Base-by-base conservation (phyloP, 2,797 vertebrate genomes). In the Nyctalus aviator region DNA sequence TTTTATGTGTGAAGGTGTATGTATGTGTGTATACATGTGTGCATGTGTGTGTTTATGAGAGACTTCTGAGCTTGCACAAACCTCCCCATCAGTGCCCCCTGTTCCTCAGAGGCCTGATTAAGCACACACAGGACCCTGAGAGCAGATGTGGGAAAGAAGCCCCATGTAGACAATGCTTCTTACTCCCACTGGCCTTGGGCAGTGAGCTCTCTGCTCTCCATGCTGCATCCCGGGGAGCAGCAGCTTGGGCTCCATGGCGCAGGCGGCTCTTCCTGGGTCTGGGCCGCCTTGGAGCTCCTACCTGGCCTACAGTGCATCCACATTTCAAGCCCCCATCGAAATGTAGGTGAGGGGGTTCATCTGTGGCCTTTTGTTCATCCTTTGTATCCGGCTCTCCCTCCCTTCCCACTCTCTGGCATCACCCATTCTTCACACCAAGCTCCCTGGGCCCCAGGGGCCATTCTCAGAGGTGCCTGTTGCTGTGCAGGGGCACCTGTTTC, bases 121-220 rank as follows among this genome's bases (percentile, higher is more conserved):
- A 21, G 13, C 18, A 85, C 35, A 35, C 30, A 8, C 48, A 41
- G 14, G 4, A 8, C 41, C 37, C 27, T 0, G 0, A 30, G 44
- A 23, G 23, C 30, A 30, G 23, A 6, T 0, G 0, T 1, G 21
- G 10, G 10, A 2, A 18, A 11, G 72, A 35, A 35, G 30, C 57
- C 32, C 5, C 0, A 0, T 48, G 20, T 1, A 4, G 11, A 32
- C 0, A 0, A 1, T 0, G n/a, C 0, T 53, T 18, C 68, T 50
- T 5, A 1, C 5, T 73, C 30, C 57, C 77, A 5, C 55, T 62
- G 5, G 0, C 64, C 37, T 11, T 3, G 21, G 46, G 9, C 35
- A 30, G 20, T 14, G 64, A 37, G 7, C 44, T 35, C n/a, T 20
- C 4, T 5, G 32, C 32, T 37, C 50, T 81, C 37, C 25, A 1